These are phyloP conservation scores for Mus spretus DNA, from an alignment of 2,797 vertebrate species.

Conservation along the genomic window DNA sequence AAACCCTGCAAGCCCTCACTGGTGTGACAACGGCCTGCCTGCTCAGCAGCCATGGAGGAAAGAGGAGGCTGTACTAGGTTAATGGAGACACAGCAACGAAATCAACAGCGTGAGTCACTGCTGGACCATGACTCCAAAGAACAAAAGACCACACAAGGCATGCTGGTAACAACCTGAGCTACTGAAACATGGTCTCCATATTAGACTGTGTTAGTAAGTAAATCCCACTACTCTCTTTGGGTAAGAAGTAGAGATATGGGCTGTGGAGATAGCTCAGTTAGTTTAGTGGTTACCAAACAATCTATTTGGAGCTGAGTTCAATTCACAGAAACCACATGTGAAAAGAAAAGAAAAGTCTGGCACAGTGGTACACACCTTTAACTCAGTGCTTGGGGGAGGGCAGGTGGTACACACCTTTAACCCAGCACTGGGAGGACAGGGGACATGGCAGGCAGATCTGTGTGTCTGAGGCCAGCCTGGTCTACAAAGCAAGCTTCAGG, in stretches of 20 bases:
- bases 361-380: neutral
- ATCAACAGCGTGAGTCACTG: neutral
- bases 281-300: neutral
- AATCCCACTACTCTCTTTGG: neutral
- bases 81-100: neutral
- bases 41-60: neutral
- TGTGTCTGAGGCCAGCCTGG: neutral
- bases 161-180: neutral
- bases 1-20: neutral
- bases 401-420: neutral
- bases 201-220: neutral
- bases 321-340: neutral
- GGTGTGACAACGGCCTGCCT: neutral
- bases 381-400: too few species aligned
- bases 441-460: neutral
- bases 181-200: neutral
- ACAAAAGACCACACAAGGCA: neutral
- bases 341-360: neutral
- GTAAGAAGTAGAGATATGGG: neutral
- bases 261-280: neutral
- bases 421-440: too few species aligned
- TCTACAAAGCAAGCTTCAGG: neutral
- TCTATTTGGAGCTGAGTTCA: neutral
- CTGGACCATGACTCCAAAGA: neutral
- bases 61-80: neutral